These are phyloP conservation scores for Macrosiphum euphorbiae DNA, from an alignment of 2,888 invertebrate species.

Conservation along the genomic window DNA sequence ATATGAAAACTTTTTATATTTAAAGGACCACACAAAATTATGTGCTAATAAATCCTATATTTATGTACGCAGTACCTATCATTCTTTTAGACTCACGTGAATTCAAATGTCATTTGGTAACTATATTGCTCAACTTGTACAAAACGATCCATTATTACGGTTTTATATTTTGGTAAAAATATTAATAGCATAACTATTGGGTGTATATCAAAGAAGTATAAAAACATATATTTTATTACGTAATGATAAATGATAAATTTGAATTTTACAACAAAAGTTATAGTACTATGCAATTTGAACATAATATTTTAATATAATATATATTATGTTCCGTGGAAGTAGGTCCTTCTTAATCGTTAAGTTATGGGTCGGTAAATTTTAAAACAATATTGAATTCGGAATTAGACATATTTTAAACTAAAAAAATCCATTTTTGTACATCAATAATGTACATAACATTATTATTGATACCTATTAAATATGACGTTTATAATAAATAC, in stretches of 20 bases:
- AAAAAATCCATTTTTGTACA: background rate
- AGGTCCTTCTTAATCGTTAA: background rate
- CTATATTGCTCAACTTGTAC: background rate
- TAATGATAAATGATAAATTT: background rate
- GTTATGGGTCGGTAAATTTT: background rate
- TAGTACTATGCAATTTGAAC: background rate
- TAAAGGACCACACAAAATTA: background rate
- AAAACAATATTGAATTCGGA: background rate
- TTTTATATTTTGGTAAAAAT: background rate
- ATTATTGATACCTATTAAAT: background rate
- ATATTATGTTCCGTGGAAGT: background rate
- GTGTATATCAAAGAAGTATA: background rate
- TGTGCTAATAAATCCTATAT: background rate
- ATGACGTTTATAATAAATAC: background rate
- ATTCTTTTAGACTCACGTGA: background rate
- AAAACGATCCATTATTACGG: background rate
- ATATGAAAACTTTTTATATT: background rate
- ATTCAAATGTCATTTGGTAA: background rate
- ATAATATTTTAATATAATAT: background rate
- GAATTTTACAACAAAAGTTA: background rate
- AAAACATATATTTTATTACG: background rate
- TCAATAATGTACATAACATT: background rate
- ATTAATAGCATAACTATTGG: background rate
- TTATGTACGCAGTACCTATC: background rate
- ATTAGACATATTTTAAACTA: background rate